These are phyloP conservation scores for Leptinotarsa texana DNA, from an alignment of 1,140 invertebrate genomes.

Conservation along the genomic window DNA sequence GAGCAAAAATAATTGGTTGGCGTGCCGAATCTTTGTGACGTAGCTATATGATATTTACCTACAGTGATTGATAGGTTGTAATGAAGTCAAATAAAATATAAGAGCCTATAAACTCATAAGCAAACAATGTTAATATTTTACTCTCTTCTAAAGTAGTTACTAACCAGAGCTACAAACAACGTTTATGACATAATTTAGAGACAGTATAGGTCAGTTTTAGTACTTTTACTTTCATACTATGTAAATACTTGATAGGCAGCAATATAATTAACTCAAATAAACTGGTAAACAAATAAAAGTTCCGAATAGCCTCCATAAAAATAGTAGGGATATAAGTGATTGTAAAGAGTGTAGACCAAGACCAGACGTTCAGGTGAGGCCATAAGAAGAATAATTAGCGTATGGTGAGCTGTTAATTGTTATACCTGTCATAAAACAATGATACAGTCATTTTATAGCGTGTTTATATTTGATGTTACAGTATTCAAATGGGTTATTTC, in stretches of 20 bases:
- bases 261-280: constrained; percentile 54
- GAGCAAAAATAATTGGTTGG: background rate
- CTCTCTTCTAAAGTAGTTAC: constrained; percentile 50
- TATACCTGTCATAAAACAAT: constrained; percentile 43
- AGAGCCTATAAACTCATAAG: constrained; percentile 47
- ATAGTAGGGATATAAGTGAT: constrained; percentile 36
- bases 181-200: constrained; percentile 53
- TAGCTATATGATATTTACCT: constrained; percentile 21
- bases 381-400: constrained; percentile 45
- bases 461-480: constrained; percentile 44
- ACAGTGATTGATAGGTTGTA: constrained; percentile 42
- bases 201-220: constrained; percentile 54
- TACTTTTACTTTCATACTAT: constrained; percentile 52
- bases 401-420: constrained; percentile 45
- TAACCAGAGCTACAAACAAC: constrained; percentile 53
- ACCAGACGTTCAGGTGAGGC: constrained; percentile 34
- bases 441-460: constrained; percentile 46
- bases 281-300: constrained; percentile 54
- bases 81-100: constrained; percentile 44
- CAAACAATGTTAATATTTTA: constrained; percentile 50
- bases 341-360: constrained; percentile 25
- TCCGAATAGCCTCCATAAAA: constrained; percentile 49
- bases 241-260: constrained; percentile 53
- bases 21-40: background rate
- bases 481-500: constrained; percentile 39